Evolutionary conservation across 2,797 vertebrate genomes (phyloP), one percentile per base, ranked within the genome.

Genomic region (Ceryle rudis): DNA sequence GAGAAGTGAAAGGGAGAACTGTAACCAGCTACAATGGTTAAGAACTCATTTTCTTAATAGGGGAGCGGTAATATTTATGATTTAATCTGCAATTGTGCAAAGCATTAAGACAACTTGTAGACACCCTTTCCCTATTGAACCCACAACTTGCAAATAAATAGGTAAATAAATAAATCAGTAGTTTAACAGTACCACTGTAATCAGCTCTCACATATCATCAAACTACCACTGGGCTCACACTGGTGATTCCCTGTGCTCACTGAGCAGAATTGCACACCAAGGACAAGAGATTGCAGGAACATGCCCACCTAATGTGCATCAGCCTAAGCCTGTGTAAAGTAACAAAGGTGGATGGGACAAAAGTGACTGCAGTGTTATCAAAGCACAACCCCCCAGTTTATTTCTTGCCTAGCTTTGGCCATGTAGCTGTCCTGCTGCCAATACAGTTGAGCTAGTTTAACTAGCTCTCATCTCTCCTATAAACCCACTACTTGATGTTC

Each of bases 251-350:
- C 44, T 13, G 31, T 42, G 23, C 17, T 31, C 31, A 2, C 33
- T 3, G 42, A 77, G 37, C 46, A 31, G 65, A 41, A 29, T 3
- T 8, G 8, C 46, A 35, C 21, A 29, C 15, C 5, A 11, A 17
- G 72, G 19, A 60, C 57, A 65, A 8, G 7, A 18, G 11, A 29
- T 1, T 46, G 46, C 31, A 39, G 65, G 26, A 12, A 33, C 10
- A 2, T 14, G 33, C 20, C 23, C 13, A 3, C 6, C 21, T 14
- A n/a, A 42, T 0, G 2, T 5, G 29, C 65, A 25, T 6, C 21
- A 10, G 6, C 29, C 16, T 51, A 29, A 61, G n/a, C 23, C 35
- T 15, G 10, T 11, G 28, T 29, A 23, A 41, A 62, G 41, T 18
- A 33, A 44, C 6, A 49, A 44, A 28, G 20, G 2, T 5, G 6